A percentile compares a stretch with the other conserved stretches of the same genome.
phyloP scores from a whole-genome alignment of 1,140 invertebrate genomes.

The Lamellibrachia luymesi region DNA sequence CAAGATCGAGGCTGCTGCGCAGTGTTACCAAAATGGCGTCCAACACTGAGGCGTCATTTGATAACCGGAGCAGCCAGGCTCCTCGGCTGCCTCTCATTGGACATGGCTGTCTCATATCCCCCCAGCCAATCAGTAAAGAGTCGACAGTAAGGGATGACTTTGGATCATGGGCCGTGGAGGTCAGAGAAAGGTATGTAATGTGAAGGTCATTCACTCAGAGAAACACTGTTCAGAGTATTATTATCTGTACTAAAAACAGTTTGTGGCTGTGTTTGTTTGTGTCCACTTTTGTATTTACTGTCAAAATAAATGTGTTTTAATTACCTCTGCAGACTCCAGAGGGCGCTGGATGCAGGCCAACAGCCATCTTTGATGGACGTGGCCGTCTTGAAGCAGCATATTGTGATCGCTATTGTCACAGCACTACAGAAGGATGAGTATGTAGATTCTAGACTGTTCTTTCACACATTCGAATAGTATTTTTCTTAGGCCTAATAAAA shows the following conservation, averaged over 20 bases:
- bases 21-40: slow-evolving; percentile 9
- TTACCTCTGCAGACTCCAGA: background rate
- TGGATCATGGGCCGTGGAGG: slow-evolving; percentile 40
- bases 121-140: slow-evolving; percentile 13
- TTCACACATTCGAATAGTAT: slow-evolving; percentile 1
- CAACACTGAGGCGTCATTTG: slow-evolving; percentile 11
- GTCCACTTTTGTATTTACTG: too few relatives aligned
- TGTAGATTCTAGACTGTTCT: background rate
- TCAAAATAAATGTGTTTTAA: background rate
- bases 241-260: background rate
- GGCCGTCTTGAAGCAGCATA: slow-evolving; percentile 38
- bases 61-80: background rate
- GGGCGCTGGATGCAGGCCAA: slow-evolving; percentile 33
- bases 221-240: background rate
- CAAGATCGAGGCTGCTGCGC: background rate
- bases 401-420: slow-evolving; percentile 44
- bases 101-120: slow-evolving; percentile 36
- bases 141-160: slow-evolving; percentile 36
- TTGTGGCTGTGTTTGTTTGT: too few relatives aligned
- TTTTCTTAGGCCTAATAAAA: background rate
- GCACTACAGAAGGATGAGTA: slow-evolving; percentile 51
- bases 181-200: slow-evolving; percentile 36
- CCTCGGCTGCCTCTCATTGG: slow-evolving; percentile 34
- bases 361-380: slow-evolving; percentile 42
- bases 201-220: background rate